Evolutionary conservation across 2,888 invertebrate species (phyloP), one percentile per base, ranked within the genome.

Genomic region (Lasioglossum morio): DNA sequence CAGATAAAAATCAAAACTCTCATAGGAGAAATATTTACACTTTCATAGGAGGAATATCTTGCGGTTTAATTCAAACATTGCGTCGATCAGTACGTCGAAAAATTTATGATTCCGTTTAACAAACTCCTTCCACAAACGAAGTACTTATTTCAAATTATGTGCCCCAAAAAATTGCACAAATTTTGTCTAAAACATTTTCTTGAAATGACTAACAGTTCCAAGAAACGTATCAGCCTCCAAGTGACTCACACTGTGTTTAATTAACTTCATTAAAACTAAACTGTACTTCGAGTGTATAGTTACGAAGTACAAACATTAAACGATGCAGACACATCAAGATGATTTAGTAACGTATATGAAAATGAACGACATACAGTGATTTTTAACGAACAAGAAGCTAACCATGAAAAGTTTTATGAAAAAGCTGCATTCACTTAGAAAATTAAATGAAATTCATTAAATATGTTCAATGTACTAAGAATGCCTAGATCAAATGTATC

Each of bases 371-470:
- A 74, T 37, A 27, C 4, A 34, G 63, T 66, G 53, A 70, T 53
- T 19, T 43, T 14, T 77, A 84, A 77, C 72, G n/a, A 34, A 48
- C 19, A 27, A 66, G 23, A 72, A 70, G 72, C 40, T 46, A 19
- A 57, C 46, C 43, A 72, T 40, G 72, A 63, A 30, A 63, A 30
- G 63, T 63, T 34, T 30, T 30, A 63, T 34, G 16, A 70, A 57
- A 48, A 83, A 84, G 77, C 84, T 73, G 69, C 73, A 84, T 77
- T 77, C 77, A 14, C 57, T 77, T 19, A 30, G n/a, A 69, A 77
- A 69, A 37, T 77, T 73, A 27, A 72, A 74, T 77, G 30, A 43
- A n/a, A 7, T 12, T 60, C n/a, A 23, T 34, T 30, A 53, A 72
- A 48, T 53, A 66, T 27, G 14, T 40, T 60, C 7, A 1, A 3